These are phyloP conservation scores for Astur gentilis DNA, from an alignment of 2,113 vertebrate genomes.

Conservation along the genomic window DNA sequence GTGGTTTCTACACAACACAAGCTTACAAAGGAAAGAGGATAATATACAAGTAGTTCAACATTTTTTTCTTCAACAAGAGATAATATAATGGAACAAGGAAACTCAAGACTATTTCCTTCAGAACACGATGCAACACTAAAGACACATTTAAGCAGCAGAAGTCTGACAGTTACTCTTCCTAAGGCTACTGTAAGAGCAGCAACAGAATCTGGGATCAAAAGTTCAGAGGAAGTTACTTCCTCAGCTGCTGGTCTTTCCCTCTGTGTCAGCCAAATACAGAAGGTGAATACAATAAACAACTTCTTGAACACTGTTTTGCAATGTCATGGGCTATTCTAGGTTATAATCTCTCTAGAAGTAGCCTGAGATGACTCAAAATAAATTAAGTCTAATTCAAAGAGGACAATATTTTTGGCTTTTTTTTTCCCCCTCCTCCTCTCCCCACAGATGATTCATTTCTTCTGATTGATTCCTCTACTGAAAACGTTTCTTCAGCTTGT, in stretches of 20 bases:
- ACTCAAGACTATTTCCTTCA: background rate
- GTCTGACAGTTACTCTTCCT: background rate
- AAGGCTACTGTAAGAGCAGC: background rate
- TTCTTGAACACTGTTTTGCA: background rate
- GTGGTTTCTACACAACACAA: background rate
- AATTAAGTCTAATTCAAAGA: background rate
- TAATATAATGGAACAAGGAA: background rate
- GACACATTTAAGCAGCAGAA: background rate
- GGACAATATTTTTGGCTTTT: background rate
- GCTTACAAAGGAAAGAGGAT: background rate
- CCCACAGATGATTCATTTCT: background rate
- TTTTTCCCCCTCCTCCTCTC: accelerated
- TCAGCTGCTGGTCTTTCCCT: background rate
- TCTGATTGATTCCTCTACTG: background rate
- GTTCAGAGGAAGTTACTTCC: background rate
- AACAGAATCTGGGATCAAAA: background rate
- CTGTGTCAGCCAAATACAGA: background rate
- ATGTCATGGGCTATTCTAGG: background rate
- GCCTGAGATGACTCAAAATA: background rate
- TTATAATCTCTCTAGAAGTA: background rate
- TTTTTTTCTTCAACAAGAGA: background rate
- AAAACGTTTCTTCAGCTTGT: constrained; percentile 31
- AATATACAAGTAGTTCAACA: background rate
- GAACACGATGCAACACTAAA: background rate
- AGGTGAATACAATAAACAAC: background rate